These are phyloP conservation scores for Smittia aterrima DNA, from an alignment of 2,888 invertebrate species.

Conservation along the genomic window DNA sequence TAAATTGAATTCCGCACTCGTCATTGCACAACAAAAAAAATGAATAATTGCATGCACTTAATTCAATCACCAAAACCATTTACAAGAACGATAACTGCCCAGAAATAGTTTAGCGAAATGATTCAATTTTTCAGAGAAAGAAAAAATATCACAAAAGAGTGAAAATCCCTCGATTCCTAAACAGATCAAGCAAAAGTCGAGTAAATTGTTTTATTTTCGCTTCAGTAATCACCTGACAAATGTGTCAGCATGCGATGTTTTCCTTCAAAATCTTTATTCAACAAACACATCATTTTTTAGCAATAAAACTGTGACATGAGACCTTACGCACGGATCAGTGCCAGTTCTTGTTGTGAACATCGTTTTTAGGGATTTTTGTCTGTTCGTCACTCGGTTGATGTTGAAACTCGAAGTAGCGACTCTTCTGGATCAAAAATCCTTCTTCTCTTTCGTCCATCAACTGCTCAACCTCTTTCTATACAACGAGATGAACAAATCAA, in stretches of 20 bases:
- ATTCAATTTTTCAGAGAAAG: conserved; percentile 4
- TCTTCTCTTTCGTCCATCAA: too few species aligned
- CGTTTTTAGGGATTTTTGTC: background rate
- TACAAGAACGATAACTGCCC: background rate
- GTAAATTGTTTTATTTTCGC: conserved; percentile 33
- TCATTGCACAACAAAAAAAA: background rate
- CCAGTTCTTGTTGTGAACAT: background rate
- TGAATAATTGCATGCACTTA: conserved; percentile 24
- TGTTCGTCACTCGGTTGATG: too few species aligned
- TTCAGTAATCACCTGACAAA: conserved; percentile 27
- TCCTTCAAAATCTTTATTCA: background rate
- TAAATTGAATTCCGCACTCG: background rate
- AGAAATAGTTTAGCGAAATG: background rate
- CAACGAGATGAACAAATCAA: background rate
- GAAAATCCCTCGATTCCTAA: background rate
- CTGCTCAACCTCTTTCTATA: background rate
- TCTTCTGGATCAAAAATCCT: too few species aligned
- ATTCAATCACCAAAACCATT: conserved; percentile 14
- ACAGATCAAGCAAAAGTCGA: conserved; percentile 6
- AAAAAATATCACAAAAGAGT: conserved; percentile 5
- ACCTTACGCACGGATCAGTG: background rate
- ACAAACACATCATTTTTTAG: conserved; percentile 23
- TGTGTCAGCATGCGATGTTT: conserved; percentile 18
- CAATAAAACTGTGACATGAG: conserved; percentile 15
- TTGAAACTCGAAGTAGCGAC: too few species aligned